Evolutionary conservation across 2,888 invertebrate species (phyloP), one percentile per base, ranked within the genome.

Genomic region (Chouioia cunea): DNA sequence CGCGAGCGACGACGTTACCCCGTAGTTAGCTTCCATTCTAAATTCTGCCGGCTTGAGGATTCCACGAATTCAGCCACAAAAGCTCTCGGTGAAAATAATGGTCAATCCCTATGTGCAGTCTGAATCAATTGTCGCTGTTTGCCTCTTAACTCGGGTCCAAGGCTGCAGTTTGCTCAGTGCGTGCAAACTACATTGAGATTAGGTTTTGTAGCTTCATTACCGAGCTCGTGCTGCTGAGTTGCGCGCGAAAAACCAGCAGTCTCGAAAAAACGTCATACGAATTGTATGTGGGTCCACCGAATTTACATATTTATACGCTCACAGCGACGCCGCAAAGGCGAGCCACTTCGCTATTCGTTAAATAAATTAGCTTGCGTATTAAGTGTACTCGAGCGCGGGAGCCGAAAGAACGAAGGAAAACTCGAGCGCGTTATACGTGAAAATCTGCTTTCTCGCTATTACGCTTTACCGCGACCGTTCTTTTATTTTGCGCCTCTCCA

Each of bases 161-260:
- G 23, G 53, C 23, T 22, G 62, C 27, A 22, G 43, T 46, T 22
- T 36, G 48, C 56, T 16, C 58, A 50, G 20, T 23, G 46, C 27
- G 58, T 58, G 22, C 59, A 69, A 71, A 71, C 69, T 74, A 69
- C 69, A 74, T 71, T 57, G 18, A 63, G 74, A 74, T 74, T 71
- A 71, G 65, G 65, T 58, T 65, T 36, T 68, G 58, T 53, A 58
- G 15, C 57, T 58, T 60, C 36, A 36, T 36, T 59, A 12, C 47
- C 12, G 16, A n/a, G n/a, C n/a, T n/a, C 52, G 43, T 16, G 23
- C 2, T 46, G 63, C 48, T 20, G 18, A n/a, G n/a, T n/a, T n/a
- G n/a, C n/a, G n/a, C n/a, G n/a, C n/a, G n/a, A n/a, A n/a, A n/a
- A n/a, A n/a, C n/a, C n/a, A n/a, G n/a, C n/a, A n/a, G n/a, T n/a